These are phyloP conservation scores for Charaxes varanes DNA, from an alignment of 1,140 invertebrate genomes.

Conservation along the genomic window DNA sequence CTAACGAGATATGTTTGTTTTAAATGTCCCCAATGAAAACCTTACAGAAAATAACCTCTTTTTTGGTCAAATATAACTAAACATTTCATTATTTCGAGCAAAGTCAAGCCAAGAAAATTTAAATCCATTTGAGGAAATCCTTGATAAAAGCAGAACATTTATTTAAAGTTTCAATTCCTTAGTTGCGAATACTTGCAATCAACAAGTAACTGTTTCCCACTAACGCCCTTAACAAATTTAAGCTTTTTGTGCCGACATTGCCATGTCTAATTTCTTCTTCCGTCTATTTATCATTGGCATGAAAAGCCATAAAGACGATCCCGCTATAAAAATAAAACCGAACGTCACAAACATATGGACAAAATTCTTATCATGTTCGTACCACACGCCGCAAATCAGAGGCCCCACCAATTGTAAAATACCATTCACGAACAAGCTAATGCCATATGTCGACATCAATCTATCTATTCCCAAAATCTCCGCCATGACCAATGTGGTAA, in stretches of 20 bases:
- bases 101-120: too few species aligned
- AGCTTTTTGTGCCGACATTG: constrained; percentile 22
- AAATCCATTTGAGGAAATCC: too few species aligned
- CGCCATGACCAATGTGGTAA: constrained; percentile 89
- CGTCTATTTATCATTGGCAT: constrained; percentile 80
- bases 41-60: too few species aligned
- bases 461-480: constrained; percentile 87
- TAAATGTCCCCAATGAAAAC: too few species aligned
- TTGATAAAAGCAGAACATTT: too few species aligned
- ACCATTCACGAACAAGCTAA: constrained; percentile 89
- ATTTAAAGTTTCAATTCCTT: too few species aligned
- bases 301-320: constrained; percentile 82
- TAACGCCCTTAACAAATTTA: too few species aligned
- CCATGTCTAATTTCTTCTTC: constrained; percentile 33
- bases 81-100: too few species aligned
- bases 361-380: constrained; percentile 78
- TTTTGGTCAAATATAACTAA: too few species aligned
- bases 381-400: constrained; percentile 83
- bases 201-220: too few species aligned
- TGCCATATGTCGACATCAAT: constrained; percentile 88
- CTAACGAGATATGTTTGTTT: too few species aligned
- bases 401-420: constrained; percentile 86
- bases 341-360: constrained; percentile 81
- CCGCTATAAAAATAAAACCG: constrained; percentile 82
- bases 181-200: too few species aligned